Base-by-base conservation (phyloP, 2,113 vertebrate genomes). In the Odocoileus hemionus region DNA sequence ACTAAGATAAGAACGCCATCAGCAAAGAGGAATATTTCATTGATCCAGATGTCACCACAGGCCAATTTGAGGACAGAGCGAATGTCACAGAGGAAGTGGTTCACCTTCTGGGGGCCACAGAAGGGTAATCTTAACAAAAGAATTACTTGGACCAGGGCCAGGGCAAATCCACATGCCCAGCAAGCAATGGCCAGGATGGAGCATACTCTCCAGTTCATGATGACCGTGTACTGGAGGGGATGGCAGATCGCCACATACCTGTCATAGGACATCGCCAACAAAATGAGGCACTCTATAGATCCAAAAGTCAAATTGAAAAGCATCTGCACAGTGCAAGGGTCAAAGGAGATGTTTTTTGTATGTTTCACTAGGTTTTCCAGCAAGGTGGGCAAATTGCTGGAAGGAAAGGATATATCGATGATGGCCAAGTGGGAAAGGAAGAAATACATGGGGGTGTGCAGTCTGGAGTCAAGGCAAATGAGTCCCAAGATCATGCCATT, bases 41-140 rank as follows among this genome's bases (percentile, higher is more conserved):
- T 96, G 43, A 96, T 45, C 1, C 60, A 45, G 3, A 91, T 97
- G 7, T 96, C 89, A 23, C 78, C 97, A 95, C 97, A 98, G 16
- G 98, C 89, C 7, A 96, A 54, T 36, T 94, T 95, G 26, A 98
- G 84, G 23, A 98, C 28, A 21, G 97, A 94, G 1, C 93, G 60
- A 15, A 97, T 91, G 74, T 98, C 84, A 93, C 96, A 98, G 39
- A 97, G 94, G 50, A 98, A 85, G 30, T 96, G 87, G 54, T 98
- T 97, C 13, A 98, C 33, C 3, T 28, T n/a, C 45, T 58, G 87
- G 6, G 86, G 47, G 0, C 91, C 92, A 86, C 97, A 98, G 67
- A 97, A 97, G 28, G 95, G 60, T 30, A 96, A 39, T n/a, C 91
- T 55, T 43, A 96, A 58, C 26, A 64, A 50, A 19, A 94, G 74